A percentile compares a stretch with the other conserved stretches of the same genome.
Conservation (phyloP, 1,140 invertebrate species). For the Tetramorium parvispinum region DNA sequence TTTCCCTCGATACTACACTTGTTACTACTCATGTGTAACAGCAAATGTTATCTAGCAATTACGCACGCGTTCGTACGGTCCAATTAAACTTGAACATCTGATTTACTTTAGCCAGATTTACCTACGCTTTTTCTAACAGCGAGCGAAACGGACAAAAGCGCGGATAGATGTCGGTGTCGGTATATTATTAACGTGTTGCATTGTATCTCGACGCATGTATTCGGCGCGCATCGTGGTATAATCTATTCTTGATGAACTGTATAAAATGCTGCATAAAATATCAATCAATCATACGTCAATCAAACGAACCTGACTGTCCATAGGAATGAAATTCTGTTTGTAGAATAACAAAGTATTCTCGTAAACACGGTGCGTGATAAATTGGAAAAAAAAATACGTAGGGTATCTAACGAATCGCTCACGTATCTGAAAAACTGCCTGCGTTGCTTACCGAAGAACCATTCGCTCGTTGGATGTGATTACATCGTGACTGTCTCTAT, state of each 20-base stretch:
- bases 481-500: neutral
- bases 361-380: neutral
- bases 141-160: neutral
- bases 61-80: too few relatives aligned
- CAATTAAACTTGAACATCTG: conserved; percentile 4
- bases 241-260: conserved; percentile 7
- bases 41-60: conserved; percentile 5
- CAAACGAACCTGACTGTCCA: neutral
- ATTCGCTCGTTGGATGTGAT: neutral
- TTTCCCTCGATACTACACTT: neutral
- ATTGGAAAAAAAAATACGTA: neutral
- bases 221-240: neutral
- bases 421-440: neutral
- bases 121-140: neutral
- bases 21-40: neutral
- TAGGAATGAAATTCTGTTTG: neutral
- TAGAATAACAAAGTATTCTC: neutral
- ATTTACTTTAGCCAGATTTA: conserved; percentile 18
- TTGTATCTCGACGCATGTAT: neutral
- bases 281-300: conserved; percentile 28
- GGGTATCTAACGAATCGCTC: neutral
- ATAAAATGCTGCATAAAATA: conserved; percentile 22
- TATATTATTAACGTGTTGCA: conserved; percentile 5
- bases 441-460: neutral
- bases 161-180: neutral